A percentile compares a stretch with the other conserved stretches of the same genome.
These are phyloP conservation scores for Trematomus bernacchii DNA, from an alignment of 2,797 vertebrate genomes.

Conservation along the genomic window DNA sequence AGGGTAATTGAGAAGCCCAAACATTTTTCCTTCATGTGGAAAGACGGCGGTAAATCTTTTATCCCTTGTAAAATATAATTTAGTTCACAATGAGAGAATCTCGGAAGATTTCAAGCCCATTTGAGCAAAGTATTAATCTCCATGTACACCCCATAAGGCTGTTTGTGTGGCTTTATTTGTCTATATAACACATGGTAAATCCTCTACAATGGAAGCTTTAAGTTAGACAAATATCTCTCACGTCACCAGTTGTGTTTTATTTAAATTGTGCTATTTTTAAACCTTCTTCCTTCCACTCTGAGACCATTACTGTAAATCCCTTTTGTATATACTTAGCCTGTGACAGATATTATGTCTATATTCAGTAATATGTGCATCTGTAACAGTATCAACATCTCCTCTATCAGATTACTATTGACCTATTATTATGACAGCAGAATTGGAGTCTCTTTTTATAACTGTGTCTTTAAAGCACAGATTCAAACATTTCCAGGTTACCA, in stretches of 20 bases:
- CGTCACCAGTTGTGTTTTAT: too few species aligned
- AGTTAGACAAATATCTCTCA: neutral
- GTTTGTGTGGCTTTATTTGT: constrained; percentile 17
- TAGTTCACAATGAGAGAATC: constrained; percentile 60
- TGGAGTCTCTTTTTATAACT: constrained; percentile 13
- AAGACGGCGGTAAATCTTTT: constrained; percentile 65
- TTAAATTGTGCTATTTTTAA: neutral
- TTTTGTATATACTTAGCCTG: neutral
- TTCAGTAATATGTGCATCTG: constrained; percentile 32
- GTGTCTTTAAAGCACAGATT: constrained; percentile 4
- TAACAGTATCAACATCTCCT: constrained; percentile 40
- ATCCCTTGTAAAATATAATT: constrained; percentile 73
- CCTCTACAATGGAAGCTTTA: neutral
- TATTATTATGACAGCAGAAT: constrained; percentile 23
- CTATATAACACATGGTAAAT: neutral
- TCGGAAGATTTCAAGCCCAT: constrained; percentile 49
- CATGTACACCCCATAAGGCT: neutral
- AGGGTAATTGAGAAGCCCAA: constrained; percentile 56
- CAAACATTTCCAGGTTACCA: constrained; percentile 17
- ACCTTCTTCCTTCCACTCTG: neutral
- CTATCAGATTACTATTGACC: constrained; percentile 66
- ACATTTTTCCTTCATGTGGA: constrained; percentile 62
- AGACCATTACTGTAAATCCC: neutral
- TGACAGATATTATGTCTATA: neutral
- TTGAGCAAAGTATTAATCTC: constrained; percentile 57